Evolutionary conservation across 2,113 vertebrate genomes (phyloP), one percentile per base, ranked within the genome.

Genomic region (Apteryx mantelli): DNA sequence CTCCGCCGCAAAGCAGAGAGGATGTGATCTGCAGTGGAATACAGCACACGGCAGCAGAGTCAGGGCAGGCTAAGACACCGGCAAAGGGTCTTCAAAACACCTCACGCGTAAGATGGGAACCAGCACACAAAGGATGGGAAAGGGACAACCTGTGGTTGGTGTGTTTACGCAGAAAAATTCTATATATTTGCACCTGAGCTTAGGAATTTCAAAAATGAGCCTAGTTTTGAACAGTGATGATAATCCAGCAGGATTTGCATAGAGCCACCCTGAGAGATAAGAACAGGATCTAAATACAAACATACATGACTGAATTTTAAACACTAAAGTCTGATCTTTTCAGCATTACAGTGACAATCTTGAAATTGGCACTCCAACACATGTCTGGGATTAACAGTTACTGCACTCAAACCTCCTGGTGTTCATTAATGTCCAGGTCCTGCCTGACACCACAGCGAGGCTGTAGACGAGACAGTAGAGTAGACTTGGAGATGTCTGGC

Each of bases 251-350:
- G 60, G 86, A 92, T 95, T 95, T 95, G 83, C 14, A 3, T 52
- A 92, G 73, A 93, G 69, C 44, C 73, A 63, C 80, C 5, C 0
- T 75, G 65, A 92, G 91, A 95, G 89, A 94, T 96, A 94, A 92
- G 88, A 95, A 95, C 91, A 92, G 69, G 89, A 91, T 95, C 77
- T 91, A 95, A 96, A 96, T 86, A 86, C 94, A 94, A 65, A 80
- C 88, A 64, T 58, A 40, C 80, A 26, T 64, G 69, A 75, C 38
- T 93, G 88, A 82, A 95, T 94, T 97, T 95, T 95, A 95, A 96
- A 86, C 61, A 58, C 55, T 92, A 58, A 44, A 40, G 84, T 92
- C 69, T 60, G 73, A 94, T 91, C 83, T 61, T 91, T 91, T n/a
- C 81, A 94, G 91, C 74, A 19, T 84, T 78, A 71, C 73, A 92